Conservation (phyloP, 2,797 vertebrate species). For the Crotalus adamanteus region DNA sequence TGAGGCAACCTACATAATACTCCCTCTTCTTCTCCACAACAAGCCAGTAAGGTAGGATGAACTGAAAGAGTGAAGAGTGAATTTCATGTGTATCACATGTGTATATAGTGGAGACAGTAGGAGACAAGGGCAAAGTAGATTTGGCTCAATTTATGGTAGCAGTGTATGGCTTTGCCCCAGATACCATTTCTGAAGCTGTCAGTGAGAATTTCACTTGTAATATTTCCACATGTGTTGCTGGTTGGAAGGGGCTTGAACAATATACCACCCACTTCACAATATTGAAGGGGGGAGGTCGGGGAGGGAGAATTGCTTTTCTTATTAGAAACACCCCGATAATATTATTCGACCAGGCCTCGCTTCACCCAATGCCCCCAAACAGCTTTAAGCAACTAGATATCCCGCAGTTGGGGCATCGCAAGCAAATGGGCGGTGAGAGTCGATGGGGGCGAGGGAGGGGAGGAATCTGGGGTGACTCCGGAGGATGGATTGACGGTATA, state of each 20-base stretch:
- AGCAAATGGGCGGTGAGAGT: background rate
- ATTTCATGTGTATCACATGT: background rate
- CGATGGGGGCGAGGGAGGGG: too few relatives aligned
- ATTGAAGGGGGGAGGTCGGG: background rate
- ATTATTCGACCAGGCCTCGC: background rate
- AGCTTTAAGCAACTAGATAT: background rate
- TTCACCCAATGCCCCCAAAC: background rate
- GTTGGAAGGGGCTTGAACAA: background rate
- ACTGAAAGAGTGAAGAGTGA: background rate
- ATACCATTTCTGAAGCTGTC: background rate
- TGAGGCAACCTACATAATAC: background rate
- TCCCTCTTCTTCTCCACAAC: background rate
- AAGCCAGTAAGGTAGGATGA: background rate
- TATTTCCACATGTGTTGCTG: background rate
- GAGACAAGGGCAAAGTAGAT: background rate
- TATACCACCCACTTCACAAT: background rate
- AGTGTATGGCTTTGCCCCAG: background rate
- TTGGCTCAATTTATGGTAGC: background rate
- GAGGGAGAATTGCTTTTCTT: background rate
- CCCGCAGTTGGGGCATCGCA: background rate
- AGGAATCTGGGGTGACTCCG: background rate
- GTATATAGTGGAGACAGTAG: background rate
- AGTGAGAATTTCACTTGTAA: background rate
- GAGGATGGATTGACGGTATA: background rate
- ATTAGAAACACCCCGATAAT: background rate